Percentiles rank a stretch among this genome's conserved stretches.
Conservation (phyloP, 2,113 vertebrate genomes). For the Platichthys stellatus region DNA sequence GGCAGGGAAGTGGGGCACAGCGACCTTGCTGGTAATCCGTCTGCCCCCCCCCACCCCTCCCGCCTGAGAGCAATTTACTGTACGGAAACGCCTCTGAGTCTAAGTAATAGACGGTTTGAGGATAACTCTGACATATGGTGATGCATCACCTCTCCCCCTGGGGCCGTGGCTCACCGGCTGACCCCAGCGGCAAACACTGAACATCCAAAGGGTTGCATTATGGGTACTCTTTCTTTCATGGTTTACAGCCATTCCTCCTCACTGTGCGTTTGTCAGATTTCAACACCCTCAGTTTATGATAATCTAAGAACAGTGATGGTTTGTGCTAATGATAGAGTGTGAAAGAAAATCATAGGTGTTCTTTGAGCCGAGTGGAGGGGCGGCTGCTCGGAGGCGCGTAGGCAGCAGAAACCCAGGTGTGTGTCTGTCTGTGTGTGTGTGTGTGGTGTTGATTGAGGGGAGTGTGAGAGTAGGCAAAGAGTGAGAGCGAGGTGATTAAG, state of each 20-base stretch:
- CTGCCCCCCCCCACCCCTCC: slow-evolving; percentile 50
- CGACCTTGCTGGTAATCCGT: slow-evolving; percentile 76
- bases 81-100: slow-evolving; percentile 43
- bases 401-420: slow-evolving; percentile 31
- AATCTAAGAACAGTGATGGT: slow-evolving; percentile 19
- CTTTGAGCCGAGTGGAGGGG: slow-evolving; percentile 33
- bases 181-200: slow-evolving; percentile 19
- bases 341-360: slow-evolving; percentile 59
- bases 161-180: slow-evolving; percentile 28
- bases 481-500: slow-evolving; percentile 35
- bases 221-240: background rate
- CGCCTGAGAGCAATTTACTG: slow-evolving; percentile 49
- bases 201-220: slow-evolving; percentile 10
- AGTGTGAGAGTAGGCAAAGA: too few relatives aligned
- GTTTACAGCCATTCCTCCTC: background rate
- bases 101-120: slow-evolving; percentile 64
- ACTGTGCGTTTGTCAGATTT: slow-evolving; percentile 5
- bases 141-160: slow-evolving; percentile 38
- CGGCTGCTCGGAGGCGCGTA: background rate
- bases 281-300: slow-evolving; percentile 24
- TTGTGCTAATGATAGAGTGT: slow-evolving; percentile 50
- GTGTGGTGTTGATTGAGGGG: background rate
- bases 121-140: slow-evolving; percentile 53
- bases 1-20: slow-evolving; percentile 67
- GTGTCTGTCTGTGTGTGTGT: slow-evolving; percentile 25